A percentile compares a stretch with the other conserved stretches of the same genome.
These are phyloP conservation scores for Antheraea mylitta DNA, from an alignment of 1,140 invertebrate species.

Conservation along the genomic window DNA sequence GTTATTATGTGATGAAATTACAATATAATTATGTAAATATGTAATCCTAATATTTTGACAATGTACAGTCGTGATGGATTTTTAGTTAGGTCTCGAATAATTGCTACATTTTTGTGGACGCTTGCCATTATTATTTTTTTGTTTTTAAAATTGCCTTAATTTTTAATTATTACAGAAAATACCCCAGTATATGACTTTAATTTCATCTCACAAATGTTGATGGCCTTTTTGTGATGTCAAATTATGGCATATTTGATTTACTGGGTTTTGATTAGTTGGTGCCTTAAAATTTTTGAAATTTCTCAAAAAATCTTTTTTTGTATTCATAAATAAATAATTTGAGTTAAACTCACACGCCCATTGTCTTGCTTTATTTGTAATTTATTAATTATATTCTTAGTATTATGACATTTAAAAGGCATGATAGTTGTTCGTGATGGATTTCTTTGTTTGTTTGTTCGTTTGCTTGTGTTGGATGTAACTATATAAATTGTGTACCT, in stretches of 20 bases:
- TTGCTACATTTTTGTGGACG: slow-evolving; percentile 13
- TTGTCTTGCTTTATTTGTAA: slow-evolving; percentile 66
- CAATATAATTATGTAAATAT: slow-evolving; percentile 43
- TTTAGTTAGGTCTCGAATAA: slow-evolving; percentile 37
- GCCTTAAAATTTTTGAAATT: slow-evolving; percentile 6
- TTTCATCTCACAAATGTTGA: not conserved
- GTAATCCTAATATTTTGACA: slow-evolving; percentile 29
- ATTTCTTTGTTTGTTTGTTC: slow-evolving; percentile 19
- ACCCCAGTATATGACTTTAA: not conserved
- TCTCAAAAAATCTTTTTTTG: slow-evolving; percentile 16
- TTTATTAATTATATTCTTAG: slow-evolving; percentile 42
- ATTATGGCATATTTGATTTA: too few species aligned
- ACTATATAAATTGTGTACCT: slow-evolving; percentile 15
- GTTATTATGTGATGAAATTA: slow-evolving; percentile 36
- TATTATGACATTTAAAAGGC: slow-evolving; percentile 15
- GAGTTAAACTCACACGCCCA: slow-evolving; percentile 71
- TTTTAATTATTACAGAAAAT: slow-evolving; percentile 13
- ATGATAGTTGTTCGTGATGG: slow-evolving; percentile 16
- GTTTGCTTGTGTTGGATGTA: slow-evolving; percentile 31
- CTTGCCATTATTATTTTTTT: slow-evolving; percentile 42
- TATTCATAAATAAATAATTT: slow-evolving; percentile 36
- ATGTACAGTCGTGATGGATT: slow-evolving; percentile 33
- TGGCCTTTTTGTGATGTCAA: too few species aligned
- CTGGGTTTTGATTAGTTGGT: not conserved
- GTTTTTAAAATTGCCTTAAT: slow-evolving; percentile 12